Evolutionary conservation across 2,797 vertebrate species (phyloP), one percentile per base, ranked within the genome.

Genomic region (Bryconaethiops microstoma): DNA sequence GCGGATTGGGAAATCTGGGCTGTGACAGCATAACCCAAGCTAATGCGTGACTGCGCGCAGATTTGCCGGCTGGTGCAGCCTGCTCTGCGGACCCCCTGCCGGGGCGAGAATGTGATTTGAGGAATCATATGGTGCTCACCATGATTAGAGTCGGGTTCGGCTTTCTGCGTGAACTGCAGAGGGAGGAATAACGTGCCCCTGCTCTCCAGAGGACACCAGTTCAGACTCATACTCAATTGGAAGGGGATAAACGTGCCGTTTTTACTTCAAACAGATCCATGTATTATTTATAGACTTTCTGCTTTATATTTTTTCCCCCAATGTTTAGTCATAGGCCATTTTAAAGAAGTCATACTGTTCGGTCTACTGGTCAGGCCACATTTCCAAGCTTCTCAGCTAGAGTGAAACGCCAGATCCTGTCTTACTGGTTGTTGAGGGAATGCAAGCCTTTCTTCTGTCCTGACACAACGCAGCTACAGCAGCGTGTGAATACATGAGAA

Each of bases 41-140:
- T 23, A 48, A 69, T 6, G n/a, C 5, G 19, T 48, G 67, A 69
- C 67, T 23, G n/a, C 12, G n/a, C 67, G 8, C 1, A 21, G 40
- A 69, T 69, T 45, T 45, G 35, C 64, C 12, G 10, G 40, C 42
- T 48, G 13, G 67, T 48, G 10, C 17, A 1, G 39, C 64, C 16
- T 4, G 64, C 42, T 69, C 67, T 2, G 40, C 19, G 21, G 40
- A n/a, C 39, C 42, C 65, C 65, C 65, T 23, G 42, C 39, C 19
- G n/a, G 35, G 16, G 1, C 17, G 4, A 67, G 25, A 67, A 67
- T 42, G 39, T 16, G 64, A 69, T 69, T 69, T 69, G 42, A 69
- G 67, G 67, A 45, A 21, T 69, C 67, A 69, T 69, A 69, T 16
- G 40, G 40, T 21, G 67, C 40, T 21, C 42, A n/a, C 40, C 42